A percentile compares a stretch with the other conserved stretches of the same genome.
Evolutionary conservation across 1,140 invertebrate genomes (phyloP).

Genomic region (Drosophila pandora): DNA sequence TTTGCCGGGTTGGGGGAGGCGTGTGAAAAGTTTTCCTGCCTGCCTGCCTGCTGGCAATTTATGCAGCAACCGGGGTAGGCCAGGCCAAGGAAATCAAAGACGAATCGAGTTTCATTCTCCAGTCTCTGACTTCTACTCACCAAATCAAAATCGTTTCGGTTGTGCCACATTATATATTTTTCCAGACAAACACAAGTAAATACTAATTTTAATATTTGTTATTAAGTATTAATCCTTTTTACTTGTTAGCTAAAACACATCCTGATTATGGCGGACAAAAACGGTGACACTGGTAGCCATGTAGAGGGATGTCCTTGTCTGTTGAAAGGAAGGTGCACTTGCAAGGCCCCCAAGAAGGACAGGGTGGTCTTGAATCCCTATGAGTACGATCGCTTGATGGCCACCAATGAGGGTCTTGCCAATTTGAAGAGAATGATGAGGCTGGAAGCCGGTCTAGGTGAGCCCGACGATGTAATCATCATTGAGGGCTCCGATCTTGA

Average conservation of each 20-base stretch:
- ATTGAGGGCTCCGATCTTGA: too few relatives aligned
- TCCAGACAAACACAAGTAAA: neutral
- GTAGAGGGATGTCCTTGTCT: neutral
- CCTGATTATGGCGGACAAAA: slow-evolving; percentile 24
- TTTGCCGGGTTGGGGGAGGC: slow-evolving; percentile 37
- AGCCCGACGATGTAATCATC: too few relatives aligned
- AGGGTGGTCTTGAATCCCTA: neutral
- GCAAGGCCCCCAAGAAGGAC: neutral
- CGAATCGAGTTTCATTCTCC: slow-evolving; percentile 25
- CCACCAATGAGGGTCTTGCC: neutral
- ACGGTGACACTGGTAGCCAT: neutral
- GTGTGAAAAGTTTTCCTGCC: slow-evolving; percentile 45
- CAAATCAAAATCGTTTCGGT: slow-evolving; percentile 28
- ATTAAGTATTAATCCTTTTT: too few relatives aligned
- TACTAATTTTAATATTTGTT: too few relatives aligned
- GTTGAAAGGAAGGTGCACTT: neutral
- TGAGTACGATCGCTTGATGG: neutral
- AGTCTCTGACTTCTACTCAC: slow-evolving; percentile 30
- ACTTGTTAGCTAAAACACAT: neutral
- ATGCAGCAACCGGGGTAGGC: slow-evolving; percentile 57
- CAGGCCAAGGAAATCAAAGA: slow-evolving; percentile 37
- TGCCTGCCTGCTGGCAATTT: slow-evolving; percentile 57
- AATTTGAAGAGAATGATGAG: neutral
- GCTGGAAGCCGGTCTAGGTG: too few relatives aligned
- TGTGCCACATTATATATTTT: slow-evolving; percentile 9